Evolutionary conservation across 2,797 vertebrate genomes (phyloP).

Genomic region (Liasis olivaceus): DNA sequence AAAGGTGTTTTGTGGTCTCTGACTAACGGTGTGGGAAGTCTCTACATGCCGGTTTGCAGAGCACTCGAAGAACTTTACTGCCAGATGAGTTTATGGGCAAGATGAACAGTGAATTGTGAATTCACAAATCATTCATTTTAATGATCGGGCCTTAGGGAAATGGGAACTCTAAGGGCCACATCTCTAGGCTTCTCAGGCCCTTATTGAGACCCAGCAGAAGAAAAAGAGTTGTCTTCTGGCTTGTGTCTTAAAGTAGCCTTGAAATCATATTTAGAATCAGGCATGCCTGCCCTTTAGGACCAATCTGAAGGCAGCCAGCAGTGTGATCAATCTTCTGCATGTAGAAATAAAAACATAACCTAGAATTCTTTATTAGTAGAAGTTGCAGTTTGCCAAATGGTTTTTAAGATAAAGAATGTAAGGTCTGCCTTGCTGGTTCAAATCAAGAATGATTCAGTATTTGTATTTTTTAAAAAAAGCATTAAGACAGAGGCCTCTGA

Average conservation of each 20-base stretch:
- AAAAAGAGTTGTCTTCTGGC: not conserved
- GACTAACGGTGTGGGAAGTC: slow-evolving; percentile 6
- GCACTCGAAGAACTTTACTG: slow-evolving; percentile 48
- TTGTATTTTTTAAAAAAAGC: not conserved
- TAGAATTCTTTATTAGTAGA: not conserved
- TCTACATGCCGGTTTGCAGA: slow-evolving; percentile 27
- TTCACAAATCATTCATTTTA: not conserved
- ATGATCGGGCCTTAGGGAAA: not conserved
- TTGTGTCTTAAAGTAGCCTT: not conserved
- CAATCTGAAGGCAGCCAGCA: not conserved
- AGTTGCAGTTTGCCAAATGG: not conserved
- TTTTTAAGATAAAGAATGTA: not conserved
- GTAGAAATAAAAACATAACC: not conserved
- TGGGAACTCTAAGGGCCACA: accelerated
- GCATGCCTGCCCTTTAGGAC: not conserved
- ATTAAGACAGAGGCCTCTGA: not conserved
- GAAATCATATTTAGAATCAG: not conserved
- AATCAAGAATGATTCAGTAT: not conserved
- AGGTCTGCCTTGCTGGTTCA: not conserved
- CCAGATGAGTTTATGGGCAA: not conserved
- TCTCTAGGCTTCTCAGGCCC: accelerated
- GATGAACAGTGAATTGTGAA: not conserved
- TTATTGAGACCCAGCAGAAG: not conserved
- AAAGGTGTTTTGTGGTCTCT: slow-evolving; percentile 32
- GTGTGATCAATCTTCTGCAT: not conserved